A percentile compares a stretch with the other conserved stretches of the same genome.
Evolutionary conservation across 2,888 invertebrate genomes (phyloP).

Genomic region (Chaitophorus viminalis): DNA sequence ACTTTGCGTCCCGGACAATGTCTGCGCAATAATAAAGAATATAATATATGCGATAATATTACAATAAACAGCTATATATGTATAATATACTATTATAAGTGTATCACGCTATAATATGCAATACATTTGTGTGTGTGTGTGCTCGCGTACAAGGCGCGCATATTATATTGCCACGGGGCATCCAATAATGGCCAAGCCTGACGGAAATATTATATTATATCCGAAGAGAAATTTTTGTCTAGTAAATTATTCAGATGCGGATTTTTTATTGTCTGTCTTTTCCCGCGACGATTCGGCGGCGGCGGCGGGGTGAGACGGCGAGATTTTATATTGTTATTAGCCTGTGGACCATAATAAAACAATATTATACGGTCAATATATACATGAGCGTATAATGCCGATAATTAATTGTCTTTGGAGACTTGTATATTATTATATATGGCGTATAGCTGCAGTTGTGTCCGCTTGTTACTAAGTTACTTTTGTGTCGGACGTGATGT

Average conservation of each 20-base stretch:
- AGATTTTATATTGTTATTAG: background rate
- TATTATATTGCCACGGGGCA: background rate
- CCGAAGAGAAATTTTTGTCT: conserved; percentile 18
- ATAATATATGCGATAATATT: background rate
- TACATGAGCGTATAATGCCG: background rate
- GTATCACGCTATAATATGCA: background rate
- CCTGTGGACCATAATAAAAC: conserved; percentile 15
- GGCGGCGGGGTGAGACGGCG: background rate
- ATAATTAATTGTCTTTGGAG: conserved; percentile 44
- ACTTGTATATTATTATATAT: too few species aligned
- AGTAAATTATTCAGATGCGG: conserved; percentile 20
- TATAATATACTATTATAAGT: background rate
- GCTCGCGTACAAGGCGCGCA: background rate
- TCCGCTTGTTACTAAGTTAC: conserved; percentile 17
- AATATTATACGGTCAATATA: conserved; percentile 23
- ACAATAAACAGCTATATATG: background rate
- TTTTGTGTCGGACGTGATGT: conserved; percentile 36
- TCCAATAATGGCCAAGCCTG: background rate
- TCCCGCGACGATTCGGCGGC: background rate
- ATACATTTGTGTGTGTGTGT: background rate
- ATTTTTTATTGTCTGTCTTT: conserved; percentile 22
- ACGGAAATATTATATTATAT: conserved; percentile 16
- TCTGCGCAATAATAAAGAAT: background rate
- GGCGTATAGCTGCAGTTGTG: background rate
- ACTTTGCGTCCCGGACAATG: background rate